Conservation (phyloP, 2,113 vertebrate genomes). For the Azemiops feae region DNA sequence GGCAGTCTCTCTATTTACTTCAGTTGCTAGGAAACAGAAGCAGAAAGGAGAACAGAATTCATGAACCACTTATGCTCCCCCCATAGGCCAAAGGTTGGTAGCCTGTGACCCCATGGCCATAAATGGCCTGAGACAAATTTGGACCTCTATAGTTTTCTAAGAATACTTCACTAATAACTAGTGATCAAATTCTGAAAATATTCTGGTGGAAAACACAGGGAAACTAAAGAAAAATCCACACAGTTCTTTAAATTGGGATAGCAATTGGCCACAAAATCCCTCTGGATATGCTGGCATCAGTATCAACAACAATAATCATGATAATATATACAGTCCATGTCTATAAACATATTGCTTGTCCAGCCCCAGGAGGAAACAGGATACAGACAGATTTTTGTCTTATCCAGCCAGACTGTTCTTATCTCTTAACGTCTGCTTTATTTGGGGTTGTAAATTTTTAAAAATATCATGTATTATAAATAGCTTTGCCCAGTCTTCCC, state of each 20-base stretch:
- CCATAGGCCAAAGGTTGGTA: background rate
- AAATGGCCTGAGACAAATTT: background rate
- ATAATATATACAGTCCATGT: background rate
- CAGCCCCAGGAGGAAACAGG: background rate
- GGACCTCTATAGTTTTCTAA: background rate
- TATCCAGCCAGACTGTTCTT: background rate
- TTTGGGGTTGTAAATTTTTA: background rate
- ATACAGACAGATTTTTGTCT: background rate
- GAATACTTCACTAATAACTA: background rate
- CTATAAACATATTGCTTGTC: background rate
- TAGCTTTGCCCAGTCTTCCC: background rate
- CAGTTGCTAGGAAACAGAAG: background rate
- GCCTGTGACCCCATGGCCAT: background rate
- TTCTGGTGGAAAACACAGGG: background rate
- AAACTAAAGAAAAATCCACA: background rate
- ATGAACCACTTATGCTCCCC: background rate
- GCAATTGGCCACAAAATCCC: background rate
- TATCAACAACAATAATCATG: background rate
- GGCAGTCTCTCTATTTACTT: background rate
- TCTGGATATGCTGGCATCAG: background rate
- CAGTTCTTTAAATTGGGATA: background rate
- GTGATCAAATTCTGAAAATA: background rate
- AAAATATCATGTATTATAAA: background rate
- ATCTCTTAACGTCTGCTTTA: background rate
- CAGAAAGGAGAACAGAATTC: background rate